Evolutionary conservation across 2,888 invertebrate species (phyloP), one percentile per base, ranked within the genome.

Genomic region (Salpingus planirostris): DNA sequence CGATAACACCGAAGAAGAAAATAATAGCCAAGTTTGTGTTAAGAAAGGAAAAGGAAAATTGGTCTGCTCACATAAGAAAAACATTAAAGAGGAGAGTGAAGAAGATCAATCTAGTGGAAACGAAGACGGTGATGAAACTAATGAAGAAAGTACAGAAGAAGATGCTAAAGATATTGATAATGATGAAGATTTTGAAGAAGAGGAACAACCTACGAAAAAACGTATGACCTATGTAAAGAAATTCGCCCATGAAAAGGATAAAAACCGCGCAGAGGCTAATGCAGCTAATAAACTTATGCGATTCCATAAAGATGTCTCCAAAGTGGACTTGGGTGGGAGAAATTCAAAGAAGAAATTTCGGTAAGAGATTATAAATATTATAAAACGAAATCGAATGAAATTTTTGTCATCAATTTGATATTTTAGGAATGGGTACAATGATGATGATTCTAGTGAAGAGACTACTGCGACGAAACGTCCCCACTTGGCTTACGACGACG

Each of bases 241-340:
- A 29, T 57, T 56, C 35, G 48, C 51, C 8, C 57, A 57, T 24
- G 57, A 57, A 36, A 57, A 57, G 25, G 36, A 45, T n/a, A 50
- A 47, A 21, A 40, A 42, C 13, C 22, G 33, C 8, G 29, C 35
- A 13, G 43, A 45, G 26, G 43, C 42, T 29, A 45, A 44, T 13
- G 44, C 43, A 15, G 46, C 33, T 27, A 44, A 38, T 22, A 38
- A 54, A 18, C 41, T 50, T 33, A 50, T 50, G 34, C 38, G n/a
- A n/a, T n/a, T n/a, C n/a, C n/a, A n/a, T n/a, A n/a, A n/a, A n/a
- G n/a, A n/a, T n/a, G n/a, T n/a, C n/a, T n/a, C n/a, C n/a, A n/a
- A n/a, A n/a, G n/a, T n/a, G n/a, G n/a, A n/a, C n/a, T n/a, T n/a
- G n/a, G n/a, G n/a, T n/a, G n/a, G n/a, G n/a, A n/a, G 24, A 39